Base-by-base conservation (phyloP, 2,113 vertebrate species). In the Apeltes quadracus region DNA sequence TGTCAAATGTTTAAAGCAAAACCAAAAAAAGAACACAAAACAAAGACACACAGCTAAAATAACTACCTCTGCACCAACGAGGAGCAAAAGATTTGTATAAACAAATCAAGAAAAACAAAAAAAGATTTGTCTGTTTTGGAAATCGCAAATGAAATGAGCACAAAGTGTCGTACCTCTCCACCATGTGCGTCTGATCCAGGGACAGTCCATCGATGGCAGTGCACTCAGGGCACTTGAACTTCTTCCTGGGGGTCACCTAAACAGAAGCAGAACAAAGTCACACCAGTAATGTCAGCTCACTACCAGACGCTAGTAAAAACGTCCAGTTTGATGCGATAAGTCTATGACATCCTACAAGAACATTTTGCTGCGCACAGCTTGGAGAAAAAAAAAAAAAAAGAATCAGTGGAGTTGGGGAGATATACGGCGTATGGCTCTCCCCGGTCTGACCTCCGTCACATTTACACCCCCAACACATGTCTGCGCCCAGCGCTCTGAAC, bases 191-290 rank as follows among this genome's bases (percentile, higher is more conserved):
- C 94, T 99, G 98, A 92, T 99, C 98, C 67, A 99, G 87, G 0
- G 98, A 99, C 81, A 99, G 94, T 44, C 97, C 97, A 69, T 99
- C 98, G 32, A 99, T 98, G 80, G 98, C 98, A 0, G 97, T 99
- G 84, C 98, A 99, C 92, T 99, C 98, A 14, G 98, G 97, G 90
- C 97, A 99, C 91, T 99, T 99, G 92, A 99, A 99, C 93, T 99
- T 99, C 90, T 99, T 99, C 32, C 98, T 94, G 12, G 98, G 97
- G 72, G 97, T 99, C 88, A 99, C 98, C 97, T 99, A 88, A 81
- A 83, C 16, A 73, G 64, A 84, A 73, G 53, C 75, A 84, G 46
- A 83, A 50, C 62, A 65, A 29, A 75, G 55, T 63, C 57, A 81
- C 44, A 71, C 22, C 57, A 48, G 41, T 43, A 61, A 81, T 2